These are phyloP conservation scores for Beaufortia kweichowensis DNA, from an alignment of 2,113 vertebrate species.

Conservation along the genomic window DNA sequence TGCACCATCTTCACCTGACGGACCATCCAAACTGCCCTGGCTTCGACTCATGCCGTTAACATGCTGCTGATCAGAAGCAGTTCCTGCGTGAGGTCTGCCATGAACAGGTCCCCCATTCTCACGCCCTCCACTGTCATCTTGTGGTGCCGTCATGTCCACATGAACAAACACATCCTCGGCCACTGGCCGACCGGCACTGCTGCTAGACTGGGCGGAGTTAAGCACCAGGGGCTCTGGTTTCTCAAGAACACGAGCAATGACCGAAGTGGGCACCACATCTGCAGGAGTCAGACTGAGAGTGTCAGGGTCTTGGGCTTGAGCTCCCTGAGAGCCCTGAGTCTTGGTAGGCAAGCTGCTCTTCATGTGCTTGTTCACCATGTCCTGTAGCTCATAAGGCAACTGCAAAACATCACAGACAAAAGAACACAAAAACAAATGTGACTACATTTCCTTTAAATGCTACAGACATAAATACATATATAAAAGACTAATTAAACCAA, in stretches of 20 bases:
- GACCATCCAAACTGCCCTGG: constrained; percentile 72
- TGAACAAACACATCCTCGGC: constrained; percentile 97
- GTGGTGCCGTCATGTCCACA: constrained; percentile 89
- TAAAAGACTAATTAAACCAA: too few relatives aligned
- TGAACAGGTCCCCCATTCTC: constrained; percentile 69
- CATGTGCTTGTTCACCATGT: constrained; percentile 95
- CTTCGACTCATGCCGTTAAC: constrained; percentile 82
- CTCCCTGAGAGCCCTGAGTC: constrained; percentile 61
- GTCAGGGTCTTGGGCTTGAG: constrained; percentile 71
- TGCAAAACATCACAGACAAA: constrained; percentile 55
- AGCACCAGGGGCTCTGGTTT: constrained; percentile 94
- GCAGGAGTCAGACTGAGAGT: constrained; percentile 76
- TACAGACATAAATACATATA: too few relatives aligned
- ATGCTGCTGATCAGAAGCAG: constrained; percentile 57
- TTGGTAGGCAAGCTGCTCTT: constrained; percentile 76
- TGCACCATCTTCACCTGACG: constrained; percentile 67
- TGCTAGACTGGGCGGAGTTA: constrained; percentile 92
- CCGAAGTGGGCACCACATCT: constrained; percentile 90
- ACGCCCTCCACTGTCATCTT: constrained; percentile 57
- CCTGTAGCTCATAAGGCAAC: constrained; percentile 95
- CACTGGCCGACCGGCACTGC: constrained; percentile 80
- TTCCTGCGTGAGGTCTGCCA: constrained; percentile 55
- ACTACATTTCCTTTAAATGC: background rate
- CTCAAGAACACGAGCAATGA: constrained; percentile 94
- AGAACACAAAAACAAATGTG: constrained; percentile 41